Conservation (phyloP, 2,797 vertebrate genomes). For the Xenopus petersii region DNA sequence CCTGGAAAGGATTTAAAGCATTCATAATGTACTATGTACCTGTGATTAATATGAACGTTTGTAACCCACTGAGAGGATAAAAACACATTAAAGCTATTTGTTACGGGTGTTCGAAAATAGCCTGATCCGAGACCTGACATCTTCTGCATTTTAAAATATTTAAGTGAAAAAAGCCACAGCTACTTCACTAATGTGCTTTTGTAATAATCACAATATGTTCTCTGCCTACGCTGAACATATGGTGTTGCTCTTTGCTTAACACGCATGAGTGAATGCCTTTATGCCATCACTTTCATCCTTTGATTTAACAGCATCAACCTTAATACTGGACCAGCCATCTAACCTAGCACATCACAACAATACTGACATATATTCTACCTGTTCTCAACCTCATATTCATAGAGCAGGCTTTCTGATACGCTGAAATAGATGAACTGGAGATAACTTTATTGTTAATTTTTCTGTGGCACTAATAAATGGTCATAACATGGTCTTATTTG, state of each 20-base stretch:
- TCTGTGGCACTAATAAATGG: no score
- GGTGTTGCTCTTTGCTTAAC: constrained; percentile 18
- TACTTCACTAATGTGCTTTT: constrained; percentile 16
- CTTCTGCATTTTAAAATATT: constrained; percentile 18
- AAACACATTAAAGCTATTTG: constrained; percentile 17
- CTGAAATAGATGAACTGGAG: not conserved
- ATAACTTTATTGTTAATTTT: no score
- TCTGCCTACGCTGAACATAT: not conserved
- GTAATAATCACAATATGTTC: constrained; percentile 19
- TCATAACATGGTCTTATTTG: no score
- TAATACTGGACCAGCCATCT: constrained; percentile 7
- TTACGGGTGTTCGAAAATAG: constrained; percentile 32
- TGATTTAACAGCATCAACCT: constrained; percentile 9
- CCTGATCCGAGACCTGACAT: constrained; percentile 6
- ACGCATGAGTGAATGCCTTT: not conserved
- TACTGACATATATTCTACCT: not conserved
- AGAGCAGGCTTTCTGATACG: not conserved
- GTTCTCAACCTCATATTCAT: not conserved
- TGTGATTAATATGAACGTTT: constrained; percentile 7
- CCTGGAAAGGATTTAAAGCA: constrained; percentile 3
- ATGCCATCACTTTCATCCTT: constrained; percentile 7
- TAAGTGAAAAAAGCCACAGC: constrained; percentile 18
- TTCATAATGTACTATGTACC: constrained; percentile 24
- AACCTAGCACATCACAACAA: not conserved
- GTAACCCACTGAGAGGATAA: constrained; percentile 5